Evolutionary conservation across 30 jellyfish, hydroid and myxozoan species (phyloP), one percentile per base, ranked within the genome.

Genomic region (Turritopsis dohrnii): DNA sequence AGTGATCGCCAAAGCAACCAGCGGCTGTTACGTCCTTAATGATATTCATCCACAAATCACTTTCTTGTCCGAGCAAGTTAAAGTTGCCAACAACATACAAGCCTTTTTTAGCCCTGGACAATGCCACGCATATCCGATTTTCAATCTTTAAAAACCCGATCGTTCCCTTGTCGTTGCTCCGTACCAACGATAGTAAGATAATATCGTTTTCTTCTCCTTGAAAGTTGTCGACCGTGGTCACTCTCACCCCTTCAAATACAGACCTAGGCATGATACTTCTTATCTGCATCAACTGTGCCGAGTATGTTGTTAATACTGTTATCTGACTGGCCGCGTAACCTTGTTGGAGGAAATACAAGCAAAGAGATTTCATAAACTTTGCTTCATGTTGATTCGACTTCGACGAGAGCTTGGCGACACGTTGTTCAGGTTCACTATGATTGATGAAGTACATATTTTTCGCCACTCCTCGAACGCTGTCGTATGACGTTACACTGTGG

Each of bases 151-250:
- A 73, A 53, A 93, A 93, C 1, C 98, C 97, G 24, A 91, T 81
- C 30, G 66, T 73, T 16, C 84, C 90, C 20, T 74, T 75, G 27
- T 65, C 87, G 77, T 85, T 93, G 82, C 95, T 93, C 69, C 96
- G 54, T 1, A 93, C 98, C 25, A 93, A 89, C 0, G 98, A 93
- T 76, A 93, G 72, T 31, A 93, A 66, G 0, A 93, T 82, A 25
- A 93, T 88, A 52, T 93, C 96, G 73, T 93, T 93, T 66, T 93
- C 98, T 83, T 93, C 96, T 1, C 98, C 98, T 75, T 93, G 98
- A 80, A 41, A 93, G 69, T 85, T 88, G 73, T 88, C 96, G 75
- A 93, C 96, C 1, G 96, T 82, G 20, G 96, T 75, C 1, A 93
- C 95, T 23, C 88, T 76, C 13, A 88, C 98, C 54, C 98, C 98